A percentile compares a stretch with the other conserved stretches of the same genome.
These are phyloP conservation scores for Drosophila erecta DNA, from an alignment of 1,140 invertebrate genomes.

Conservation along the genomic window DNA sequence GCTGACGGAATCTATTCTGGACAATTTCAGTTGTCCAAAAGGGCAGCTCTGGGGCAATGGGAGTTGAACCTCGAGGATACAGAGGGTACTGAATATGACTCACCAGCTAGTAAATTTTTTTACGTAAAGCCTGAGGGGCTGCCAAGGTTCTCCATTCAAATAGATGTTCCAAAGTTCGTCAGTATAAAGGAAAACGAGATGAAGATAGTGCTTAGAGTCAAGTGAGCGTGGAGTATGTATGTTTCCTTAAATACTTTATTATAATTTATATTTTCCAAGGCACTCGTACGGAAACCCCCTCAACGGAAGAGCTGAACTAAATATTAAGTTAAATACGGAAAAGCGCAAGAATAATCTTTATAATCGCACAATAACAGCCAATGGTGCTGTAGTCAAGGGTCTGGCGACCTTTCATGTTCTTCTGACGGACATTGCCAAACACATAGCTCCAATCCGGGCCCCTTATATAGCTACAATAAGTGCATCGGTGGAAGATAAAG, in stretches of 20 bases:
- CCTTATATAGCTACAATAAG: neutral
- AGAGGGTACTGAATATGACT: neutral
- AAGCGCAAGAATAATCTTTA: neutral
- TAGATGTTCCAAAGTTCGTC: neutral
- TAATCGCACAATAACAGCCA: neutral
- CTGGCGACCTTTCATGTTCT: neutral
- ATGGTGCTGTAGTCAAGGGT: neutral
- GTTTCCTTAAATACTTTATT: neutral
- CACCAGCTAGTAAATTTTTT: neutral
- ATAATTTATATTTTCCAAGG: neutral
- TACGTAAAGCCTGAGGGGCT: neutral
- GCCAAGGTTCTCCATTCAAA: neutral
- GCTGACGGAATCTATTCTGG: neutral
- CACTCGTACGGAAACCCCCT: neutral
- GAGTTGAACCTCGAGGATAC: neutral
- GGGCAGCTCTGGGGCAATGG: neutral
- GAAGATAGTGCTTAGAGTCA: neutral
- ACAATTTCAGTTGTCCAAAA: neutral
- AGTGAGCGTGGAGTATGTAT: neutral
- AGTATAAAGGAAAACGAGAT: neutral
- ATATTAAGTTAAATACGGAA: neutral
- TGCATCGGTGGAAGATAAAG: neutral
- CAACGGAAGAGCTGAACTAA: neutral
- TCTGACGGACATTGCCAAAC: neutral
- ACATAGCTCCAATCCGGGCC: neutral